Percentiles rank a stretch among this genome's conserved stretches.
phyloP scores from a whole-genome alignment of 2,113 vertebrate genomes.

The Alethe castanea region DNA sequence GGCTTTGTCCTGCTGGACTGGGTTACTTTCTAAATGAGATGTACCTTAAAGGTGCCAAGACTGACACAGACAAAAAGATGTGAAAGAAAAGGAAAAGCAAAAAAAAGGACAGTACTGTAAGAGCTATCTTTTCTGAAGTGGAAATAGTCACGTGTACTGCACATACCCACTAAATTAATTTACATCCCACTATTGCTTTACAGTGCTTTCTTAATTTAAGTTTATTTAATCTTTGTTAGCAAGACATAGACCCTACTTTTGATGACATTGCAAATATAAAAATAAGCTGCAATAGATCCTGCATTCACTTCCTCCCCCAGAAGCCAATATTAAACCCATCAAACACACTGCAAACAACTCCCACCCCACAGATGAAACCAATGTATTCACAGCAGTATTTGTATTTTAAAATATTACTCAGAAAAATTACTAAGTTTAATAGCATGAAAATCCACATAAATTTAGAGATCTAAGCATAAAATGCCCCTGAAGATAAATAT shows the following conservation, averaged over 20 bases:
- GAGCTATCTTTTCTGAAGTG: neutral
- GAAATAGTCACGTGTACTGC: neutral
- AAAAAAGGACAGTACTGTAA: neutral
- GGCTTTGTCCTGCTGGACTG: neutral
- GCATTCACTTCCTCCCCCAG: neutral
- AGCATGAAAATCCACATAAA: neutral
- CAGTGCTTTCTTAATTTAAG: neutral
- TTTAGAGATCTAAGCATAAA: neutral
- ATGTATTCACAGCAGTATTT: neutral
- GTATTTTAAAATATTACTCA: neutral
- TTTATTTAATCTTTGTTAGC: neutral
- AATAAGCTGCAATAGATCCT: neutral
- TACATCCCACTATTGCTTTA: neutral
- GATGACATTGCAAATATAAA: neutral
- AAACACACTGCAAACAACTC: neutral
- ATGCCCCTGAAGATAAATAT: neutral
- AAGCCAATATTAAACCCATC: neutral
- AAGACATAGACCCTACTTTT: neutral
- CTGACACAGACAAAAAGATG: neutral
- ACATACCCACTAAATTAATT: neutral
- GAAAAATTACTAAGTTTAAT: neutral
- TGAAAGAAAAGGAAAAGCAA: neutral
- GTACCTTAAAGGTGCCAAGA: neutral
- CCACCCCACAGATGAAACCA: neutral
- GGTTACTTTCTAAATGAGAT: neutral